Base-by-base conservation (phyloP, 2,797 vertebrate species). In the Manis crassicaudata region DNA sequence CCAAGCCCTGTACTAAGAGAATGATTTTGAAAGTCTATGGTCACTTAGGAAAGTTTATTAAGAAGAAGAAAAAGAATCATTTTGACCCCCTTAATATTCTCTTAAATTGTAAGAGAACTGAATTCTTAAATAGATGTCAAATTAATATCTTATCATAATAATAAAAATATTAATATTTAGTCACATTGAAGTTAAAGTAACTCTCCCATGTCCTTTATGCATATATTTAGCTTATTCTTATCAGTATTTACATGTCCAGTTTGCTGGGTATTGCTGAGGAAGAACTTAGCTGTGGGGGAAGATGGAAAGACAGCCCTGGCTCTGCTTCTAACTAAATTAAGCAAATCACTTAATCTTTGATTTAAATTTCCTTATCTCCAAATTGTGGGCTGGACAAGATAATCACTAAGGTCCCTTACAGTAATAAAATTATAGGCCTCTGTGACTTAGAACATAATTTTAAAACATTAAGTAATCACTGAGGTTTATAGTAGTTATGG, bases 301-400 rank as follows among this genome's bases (percentile, higher is more conserved):
- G 32, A 72, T 16, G 29, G 72, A 88, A 46, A 82, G 0, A 21
- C 17, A 5, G 43, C 76, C n/a, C 58, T 92, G 90, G 68, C 54
- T 93, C 43, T 87, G 65, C 54, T 92, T 80, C 81, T 95, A 93
- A 93, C 37, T 85, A 93, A 93, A 96, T 90, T 86, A 95, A 96
- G 79, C 72, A 82, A 92, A 92, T 88, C 67, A 65, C 46, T 95
- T 97, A 91, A 90, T 93, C 85, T 92, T 50, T 88, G 72, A 96
- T 95, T 96, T 96, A 93, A 94, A 95, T 86, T 95, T 96, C 18
- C 95, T 92, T 95, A 88, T 95, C 88, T 96, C 70, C 81, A 95
- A 85, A 94, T 46, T 92, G 35, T 92, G 67, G 40, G 54, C 68
- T 75, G 65, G 85, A 95, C 54, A 83, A 96, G 82, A 95, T 92